Percentiles rank a stretch among this genome's conserved stretches.
Conservation (phyloP, 2,797 vertebrate species). For the Manis pentadactyla region DNA sequence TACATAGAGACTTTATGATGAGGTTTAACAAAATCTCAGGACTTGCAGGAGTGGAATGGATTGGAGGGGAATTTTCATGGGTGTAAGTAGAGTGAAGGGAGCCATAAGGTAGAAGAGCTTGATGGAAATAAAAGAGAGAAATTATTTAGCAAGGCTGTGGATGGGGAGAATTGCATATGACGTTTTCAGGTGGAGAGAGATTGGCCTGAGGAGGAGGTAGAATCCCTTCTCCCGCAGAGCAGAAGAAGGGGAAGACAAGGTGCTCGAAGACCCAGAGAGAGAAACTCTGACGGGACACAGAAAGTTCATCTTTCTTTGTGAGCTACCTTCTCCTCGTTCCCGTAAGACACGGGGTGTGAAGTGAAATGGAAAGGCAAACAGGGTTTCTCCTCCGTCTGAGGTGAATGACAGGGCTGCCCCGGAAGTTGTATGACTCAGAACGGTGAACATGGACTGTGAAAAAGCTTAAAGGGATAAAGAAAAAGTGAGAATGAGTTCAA, state of each 20-base stretch:
- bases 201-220: not conserved
- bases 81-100: not conserved
- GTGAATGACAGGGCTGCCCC: not conserved
- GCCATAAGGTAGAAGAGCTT: not conserved
- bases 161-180: not conserved
- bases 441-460: not conserved
- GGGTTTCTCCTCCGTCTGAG: not conserved
- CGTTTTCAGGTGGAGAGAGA: not conserved
- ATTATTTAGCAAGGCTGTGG: not conserved
- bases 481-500: not conserved
- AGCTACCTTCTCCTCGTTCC: not conserved
- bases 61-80: not conserved
- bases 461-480: not conserved
- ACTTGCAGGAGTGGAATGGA: not conserved
- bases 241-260: not conserved
- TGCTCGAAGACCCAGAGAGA: not conserved
- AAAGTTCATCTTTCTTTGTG: not conserved
- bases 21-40: not conserved
- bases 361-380: not conserved
- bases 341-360: not conserved
- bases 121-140: not conserved
- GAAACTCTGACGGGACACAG: not conserved
- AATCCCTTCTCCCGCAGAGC: not conserved
- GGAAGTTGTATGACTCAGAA: not conserved
- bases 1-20: not conserved